Base-by-base conservation (phyloP, 37 sponge, comb jelly and placozoan species). In the Chondrilla cf. caribensis region DNA sequence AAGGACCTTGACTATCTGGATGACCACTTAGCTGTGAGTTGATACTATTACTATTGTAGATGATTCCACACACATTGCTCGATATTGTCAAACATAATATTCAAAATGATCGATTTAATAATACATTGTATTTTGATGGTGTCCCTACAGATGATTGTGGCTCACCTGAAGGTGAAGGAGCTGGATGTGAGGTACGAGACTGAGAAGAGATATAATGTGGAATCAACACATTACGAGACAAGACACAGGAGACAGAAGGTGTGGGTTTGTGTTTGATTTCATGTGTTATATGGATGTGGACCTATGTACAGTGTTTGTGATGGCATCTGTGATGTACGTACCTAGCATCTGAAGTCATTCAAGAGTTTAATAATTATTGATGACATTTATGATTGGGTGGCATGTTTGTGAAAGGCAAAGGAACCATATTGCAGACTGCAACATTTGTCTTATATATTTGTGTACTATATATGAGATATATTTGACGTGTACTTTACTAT, bases 1-100 rank as follows among this genome's bases (percentile, higher is more conserved):
- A 90, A 41, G 28, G 94, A 93, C 66, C 78, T 93, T 28, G 94
- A 93, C 44, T 93, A 93, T 43, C 86, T 93, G 35, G 90, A 93
- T 60, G 90, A 93, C 75, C 84, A 90, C 40, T 84, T 93, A 57
- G 59, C 83, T 64, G 89, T 88, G 41, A n/a, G n/a, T n/a, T n/a
- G n/a, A n/a, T n/a, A n/a, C n/a, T n/a, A n/a, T n/a, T n/a, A n/a
- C n/a, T n/a, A n/a, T n/a, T n/a, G n/a, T n/a, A n/a, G n/a, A n/a
- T n/a, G n/a, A n/a, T n/a, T n/a, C n/a, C n/a, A n/a, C n/a, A n/a
- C n/a, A n/a, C n/a, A n/a, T n/a, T n/a, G n/a, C n/a, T n/a, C n/a
- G n/a, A n/a, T n/a, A n/a, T n/a, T n/a, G n/a, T n/a, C n/a, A n/a
- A n/a, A n/a, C n/a, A n/a, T n/a, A n/a, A n/a, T n/a, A n/a, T n/a